Conservation (phyloP, 2,888 invertebrate species). For the Andrena bicolor region DNA sequence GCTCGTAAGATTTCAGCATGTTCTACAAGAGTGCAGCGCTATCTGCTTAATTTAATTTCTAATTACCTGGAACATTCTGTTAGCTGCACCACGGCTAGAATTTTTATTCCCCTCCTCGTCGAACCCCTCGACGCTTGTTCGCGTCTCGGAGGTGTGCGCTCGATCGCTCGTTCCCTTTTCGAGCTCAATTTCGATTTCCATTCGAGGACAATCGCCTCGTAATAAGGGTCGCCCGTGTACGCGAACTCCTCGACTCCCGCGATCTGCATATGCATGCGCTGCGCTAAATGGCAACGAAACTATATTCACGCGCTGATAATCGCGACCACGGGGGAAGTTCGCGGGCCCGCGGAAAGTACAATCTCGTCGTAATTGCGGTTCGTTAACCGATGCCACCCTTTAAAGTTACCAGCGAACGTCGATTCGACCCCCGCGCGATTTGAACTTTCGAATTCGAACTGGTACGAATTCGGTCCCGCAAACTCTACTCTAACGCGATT, state of each 20-base stretch:
- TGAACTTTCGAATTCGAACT: constrained; percentile 21
- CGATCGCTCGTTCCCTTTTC: neutral
- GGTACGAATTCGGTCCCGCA: neutral
- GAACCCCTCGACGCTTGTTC: neutral
- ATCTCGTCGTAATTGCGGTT: constrained; percentile 47
- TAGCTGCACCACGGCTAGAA: neutral
- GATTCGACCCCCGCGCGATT: constrained; percentile 22
- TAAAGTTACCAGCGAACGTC: constrained; percentile 17
- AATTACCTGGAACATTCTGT: neutral
- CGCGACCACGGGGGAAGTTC: neutral
- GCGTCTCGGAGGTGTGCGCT: neutral
- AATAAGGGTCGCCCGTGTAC: neutral
- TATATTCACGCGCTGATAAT: constrained; percentile 28
- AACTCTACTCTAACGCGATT: neutral
- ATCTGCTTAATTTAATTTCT: constrained; percentile 2
- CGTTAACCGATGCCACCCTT: constrained; percentile 26
- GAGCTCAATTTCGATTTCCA: neutral
- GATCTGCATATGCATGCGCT: constrained; percentile 21
- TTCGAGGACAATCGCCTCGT: neutral
- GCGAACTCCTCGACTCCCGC: constrained; percentile 6
- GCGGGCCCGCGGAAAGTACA: constrained; percentile 14
- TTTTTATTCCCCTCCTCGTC: neutral
- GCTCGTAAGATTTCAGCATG: neutral
- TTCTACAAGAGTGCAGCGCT: neutral
- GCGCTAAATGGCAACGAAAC: constrained; percentile 35